Conservation (phyloP, 1,140 invertebrate genomes). For the Heliconius hermathena region DNA sequence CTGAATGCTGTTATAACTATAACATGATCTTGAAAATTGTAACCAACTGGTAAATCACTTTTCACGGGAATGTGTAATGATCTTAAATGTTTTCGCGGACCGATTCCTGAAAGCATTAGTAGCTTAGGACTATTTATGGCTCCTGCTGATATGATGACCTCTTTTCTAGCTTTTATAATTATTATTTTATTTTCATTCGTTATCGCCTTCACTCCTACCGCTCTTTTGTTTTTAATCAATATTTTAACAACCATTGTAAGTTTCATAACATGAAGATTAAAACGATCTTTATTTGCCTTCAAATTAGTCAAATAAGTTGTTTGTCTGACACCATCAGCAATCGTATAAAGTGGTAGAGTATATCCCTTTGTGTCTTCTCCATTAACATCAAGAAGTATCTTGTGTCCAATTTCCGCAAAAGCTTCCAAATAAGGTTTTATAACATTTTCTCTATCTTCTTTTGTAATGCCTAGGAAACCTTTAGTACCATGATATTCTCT, state of each 20-base stretch:
- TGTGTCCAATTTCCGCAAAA: conserved; percentile 47
- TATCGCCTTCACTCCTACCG: conserved; percentile 69
- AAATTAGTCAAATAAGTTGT: conserved; percentile 83
- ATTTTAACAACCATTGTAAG: conserved; percentile 66
- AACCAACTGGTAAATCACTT: conserved; percentile 86
- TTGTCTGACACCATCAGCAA: conserved; percentile 82
- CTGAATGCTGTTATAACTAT: conserved; percentile 75
- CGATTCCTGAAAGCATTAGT: conserved; percentile 86
- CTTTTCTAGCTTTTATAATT: conserved; percentile 68
- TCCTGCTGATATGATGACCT: conserved; percentile 86
- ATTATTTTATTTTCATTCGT: conserved; percentile 77
- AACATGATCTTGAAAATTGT: conserved; percentile 87
- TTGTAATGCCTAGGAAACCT: conserved; percentile 46
- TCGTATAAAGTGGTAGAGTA: conserved; percentile 75
- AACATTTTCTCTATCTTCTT: conserved; percentile 19
- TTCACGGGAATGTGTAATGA: conserved; percentile 83
- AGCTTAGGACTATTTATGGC: conserved; percentile 84
- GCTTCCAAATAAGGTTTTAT: conserved; percentile 41
- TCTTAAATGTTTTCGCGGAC: conserved; percentile 83
- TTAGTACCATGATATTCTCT: conserved; percentile 36
- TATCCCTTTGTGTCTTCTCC: conserved; percentile 46
- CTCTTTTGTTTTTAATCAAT: conserved; percentile 84
- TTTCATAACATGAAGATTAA: conserved; percentile 76
- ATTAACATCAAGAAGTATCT: conserved; percentile 46
- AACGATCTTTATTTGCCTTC: conserved; percentile 69